These are phyloP conservation scores for Limnodromus scolopaceus DNA, from an alignment of 2,797 vertebrate genomes.

Conservation along the genomic window DNA sequence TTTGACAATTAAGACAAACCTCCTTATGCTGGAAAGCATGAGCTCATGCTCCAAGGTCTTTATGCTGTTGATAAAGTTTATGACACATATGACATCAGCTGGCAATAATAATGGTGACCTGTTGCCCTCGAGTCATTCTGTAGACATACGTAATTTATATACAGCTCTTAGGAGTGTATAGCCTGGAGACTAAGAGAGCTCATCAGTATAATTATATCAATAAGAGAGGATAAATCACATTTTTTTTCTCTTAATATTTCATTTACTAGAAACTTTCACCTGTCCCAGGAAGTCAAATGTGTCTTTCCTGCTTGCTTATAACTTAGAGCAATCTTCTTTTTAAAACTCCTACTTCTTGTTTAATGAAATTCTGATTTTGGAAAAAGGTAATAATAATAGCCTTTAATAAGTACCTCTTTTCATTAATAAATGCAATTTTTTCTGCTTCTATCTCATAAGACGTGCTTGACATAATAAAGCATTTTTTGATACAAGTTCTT, in stretches of 20 bases:
- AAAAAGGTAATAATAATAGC: background rate
- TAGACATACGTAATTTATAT: slow-evolving; percentile 32
- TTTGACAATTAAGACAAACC: background rate
- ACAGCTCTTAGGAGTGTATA: background rate
- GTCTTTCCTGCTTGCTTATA: background rate
- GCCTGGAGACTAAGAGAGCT: background rate
- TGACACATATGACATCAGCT: background rate
- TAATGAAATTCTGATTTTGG: background rate
- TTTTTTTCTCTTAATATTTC: background rate
- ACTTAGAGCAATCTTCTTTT: background rate
- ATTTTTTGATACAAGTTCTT: too few relatives aligned
- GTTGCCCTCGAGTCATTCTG: background rate
- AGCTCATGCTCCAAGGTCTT: background rate
- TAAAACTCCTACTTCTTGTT: background rate
- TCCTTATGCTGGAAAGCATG: background rate
- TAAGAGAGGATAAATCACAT: background rate
- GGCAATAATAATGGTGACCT: background rate
- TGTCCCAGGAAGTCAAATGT: background rate
- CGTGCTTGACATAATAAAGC: background rate
- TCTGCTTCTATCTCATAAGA: background rate
- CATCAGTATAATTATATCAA: background rate
- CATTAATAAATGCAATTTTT: background rate
- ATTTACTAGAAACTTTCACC: background rate
- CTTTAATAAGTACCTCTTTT: background rate
- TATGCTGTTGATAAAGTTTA: slow-evolving; percentile 28